Conservation (phyloP, 35 echinoderm and acorn worm species). For the Chiridota heheva region DNA sequence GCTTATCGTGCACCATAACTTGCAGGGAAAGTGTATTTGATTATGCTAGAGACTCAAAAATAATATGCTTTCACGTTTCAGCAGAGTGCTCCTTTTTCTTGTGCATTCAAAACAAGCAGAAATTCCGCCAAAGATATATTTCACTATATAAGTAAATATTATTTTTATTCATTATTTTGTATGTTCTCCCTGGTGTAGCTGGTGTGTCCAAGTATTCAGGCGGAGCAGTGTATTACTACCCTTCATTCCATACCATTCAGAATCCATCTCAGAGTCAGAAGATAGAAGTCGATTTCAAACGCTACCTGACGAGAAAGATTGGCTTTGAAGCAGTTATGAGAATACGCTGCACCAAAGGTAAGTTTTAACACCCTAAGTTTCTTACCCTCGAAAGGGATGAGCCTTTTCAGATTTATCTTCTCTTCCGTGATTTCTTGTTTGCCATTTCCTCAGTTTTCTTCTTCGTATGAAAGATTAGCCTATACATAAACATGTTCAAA, state of each 20-base stretch:
- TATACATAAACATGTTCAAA: no score
- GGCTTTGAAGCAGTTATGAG: slow-evolving; percentile 99
- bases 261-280: slow-evolving; percentile 75
- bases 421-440: no score
- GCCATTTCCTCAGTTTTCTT: background rate
- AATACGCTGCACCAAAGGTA: slow-evolving; percentile 96
- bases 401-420: background rate
- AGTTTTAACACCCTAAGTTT: background rate
- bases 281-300: slow-evolving; percentile 68
- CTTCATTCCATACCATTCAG: slow-evolving; percentile 84
- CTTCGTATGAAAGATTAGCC: no score
- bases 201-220: slow-evolving; percentile 94
- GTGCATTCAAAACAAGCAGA: no score
- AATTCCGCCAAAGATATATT: no score
- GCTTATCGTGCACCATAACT: no score
- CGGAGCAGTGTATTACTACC: slow-evolving; percentile 78
- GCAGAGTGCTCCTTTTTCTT: no score
- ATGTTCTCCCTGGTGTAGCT: slow-evolving; percentile 56
- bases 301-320: slow-evolving; percentile 94
- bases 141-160: no score
- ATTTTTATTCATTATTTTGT: slow-evolving; percentile 18
- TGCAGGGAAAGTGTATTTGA: no score
- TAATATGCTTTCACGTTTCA: no score
- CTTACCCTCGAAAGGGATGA: background rate
- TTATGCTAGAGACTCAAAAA: no score